Evolutionary conservation across 2,888 invertebrate species (phyloP).

Genomic region (Sminthurinus aureus): DNA sequence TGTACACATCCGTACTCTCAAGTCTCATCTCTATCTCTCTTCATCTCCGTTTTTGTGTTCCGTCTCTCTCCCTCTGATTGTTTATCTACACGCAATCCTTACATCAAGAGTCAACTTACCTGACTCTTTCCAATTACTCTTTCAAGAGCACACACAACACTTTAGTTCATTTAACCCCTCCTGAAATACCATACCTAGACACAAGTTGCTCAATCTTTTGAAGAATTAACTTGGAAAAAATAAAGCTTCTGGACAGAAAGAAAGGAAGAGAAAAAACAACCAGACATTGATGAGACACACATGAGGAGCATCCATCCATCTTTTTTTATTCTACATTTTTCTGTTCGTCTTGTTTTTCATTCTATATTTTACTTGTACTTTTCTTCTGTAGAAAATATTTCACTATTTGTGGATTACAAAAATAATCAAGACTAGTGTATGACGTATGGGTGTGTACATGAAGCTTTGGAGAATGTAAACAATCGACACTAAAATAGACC

Average conservation of each 20-base stretch:
- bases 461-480: background rate
- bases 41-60: background rate
- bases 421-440: constrained; percentile 15
- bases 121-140: constrained; percentile 5
- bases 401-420: constrained; percentile 24
- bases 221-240: background rate
- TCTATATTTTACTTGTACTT: background rate
- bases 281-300: constrained; percentile 34
- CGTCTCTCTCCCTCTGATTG: constrained; percentile 32
- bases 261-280: constrained; percentile 13
- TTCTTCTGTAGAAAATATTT: background rate
- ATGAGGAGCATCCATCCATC: constrained; percentile 30
- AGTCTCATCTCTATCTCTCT: constrained; percentile 2
- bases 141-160: background rate
- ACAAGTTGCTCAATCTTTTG: background rate
- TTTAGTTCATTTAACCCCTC: background rate
- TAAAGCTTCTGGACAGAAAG: background rate
- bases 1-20: constrained; percentile 5
- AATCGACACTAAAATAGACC: background rate
- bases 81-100: constrained; percentile 43
- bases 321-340: background rate
- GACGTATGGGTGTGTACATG: background rate
- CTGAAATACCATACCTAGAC: background rate
- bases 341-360: no score
- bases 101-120: constrained; percentile 34